Base-by-base conservation (phyloP, 2,797 vertebrate species). In the Avahi laniger region DNA sequence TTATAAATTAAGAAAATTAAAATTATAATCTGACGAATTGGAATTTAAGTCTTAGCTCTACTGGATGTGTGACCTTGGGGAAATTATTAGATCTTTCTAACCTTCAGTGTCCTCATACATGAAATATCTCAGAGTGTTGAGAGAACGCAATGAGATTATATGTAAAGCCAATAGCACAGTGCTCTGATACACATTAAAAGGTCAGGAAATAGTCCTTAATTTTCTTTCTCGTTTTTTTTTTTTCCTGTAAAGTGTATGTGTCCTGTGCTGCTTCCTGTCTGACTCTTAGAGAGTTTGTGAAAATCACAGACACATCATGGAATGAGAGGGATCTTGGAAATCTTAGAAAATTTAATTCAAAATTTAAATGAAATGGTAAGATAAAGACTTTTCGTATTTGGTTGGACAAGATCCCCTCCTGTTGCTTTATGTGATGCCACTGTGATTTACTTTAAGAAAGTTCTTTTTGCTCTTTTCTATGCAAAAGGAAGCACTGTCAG, bases 1-100 rank as follows among this genome's bases (percentile, higher is more conserved):
- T 94, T 85, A 79, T 76, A 87, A 92, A 89, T 95, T 83, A 94
- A 86, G 57, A 75, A 83, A 89, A 75, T 86, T 83, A 89, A 95
- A 93, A 95, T 96, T 94, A 43, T 76, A 80, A 93, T 91, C 63
- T 87, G 61, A 89, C 5, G 92, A 93, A 83, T 69, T 70, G 41
- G 17, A 63, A 46, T 76, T 83, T 89, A 95, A 91, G 65, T 61
- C 17, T 91, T 43, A 54, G 50, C 18, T 86, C 41, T 82, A 17
- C 22, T 80, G 30, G 5, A 43, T 91, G 7, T 63, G 61, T 92
- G 89, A 94, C 88, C 73, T 80, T 93, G 73, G 85, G n/a, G 5
- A 91, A 94, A 95, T 93, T 26, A 84, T 57, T 81, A 79, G 72
- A 22, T 69, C 73, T 91, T 95, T 65, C 43, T 94, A 87, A 95